Conservation (phyloP, 2,797 vertebrate species). For the Limosa lapponica region DNA sequence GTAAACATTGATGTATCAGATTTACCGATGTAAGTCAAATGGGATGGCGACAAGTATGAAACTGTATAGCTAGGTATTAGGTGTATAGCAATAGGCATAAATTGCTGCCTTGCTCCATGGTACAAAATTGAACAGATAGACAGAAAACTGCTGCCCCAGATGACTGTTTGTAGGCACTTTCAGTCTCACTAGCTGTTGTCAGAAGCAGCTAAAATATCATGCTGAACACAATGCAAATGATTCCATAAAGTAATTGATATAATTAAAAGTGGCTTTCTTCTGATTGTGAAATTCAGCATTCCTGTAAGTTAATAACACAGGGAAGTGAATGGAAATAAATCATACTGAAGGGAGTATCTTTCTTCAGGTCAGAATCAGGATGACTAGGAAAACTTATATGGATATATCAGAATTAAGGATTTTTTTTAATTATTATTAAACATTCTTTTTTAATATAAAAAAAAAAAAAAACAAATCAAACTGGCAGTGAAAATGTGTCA, state of each 20-base stretch:
- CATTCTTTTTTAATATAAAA: background rate
- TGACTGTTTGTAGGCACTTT: background rate
- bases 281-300: constrained; percentile 3
- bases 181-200: background rate
- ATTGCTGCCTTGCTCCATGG: background rate
- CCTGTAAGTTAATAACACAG: background rate
- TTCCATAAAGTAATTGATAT: background rate
- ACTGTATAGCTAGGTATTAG: background rate
- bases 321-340: background rate
- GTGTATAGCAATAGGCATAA: background rate
- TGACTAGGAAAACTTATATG: background rate
- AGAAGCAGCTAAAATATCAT: background rate
- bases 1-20: background rate
- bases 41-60: background rate
- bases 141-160: background rate
- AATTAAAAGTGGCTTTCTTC: background rate
- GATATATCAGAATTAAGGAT: background rate
- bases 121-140: background rate
- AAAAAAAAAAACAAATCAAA: no score
- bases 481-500: rapidly evolving
- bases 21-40: background rate
- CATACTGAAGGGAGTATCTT: background rate
- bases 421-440: background rate
- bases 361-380: background rate
- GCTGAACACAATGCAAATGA: background rate